Base-by-base conservation (phyloP, 1,140 invertebrate species). In the Heterodera carotae region DNA sequence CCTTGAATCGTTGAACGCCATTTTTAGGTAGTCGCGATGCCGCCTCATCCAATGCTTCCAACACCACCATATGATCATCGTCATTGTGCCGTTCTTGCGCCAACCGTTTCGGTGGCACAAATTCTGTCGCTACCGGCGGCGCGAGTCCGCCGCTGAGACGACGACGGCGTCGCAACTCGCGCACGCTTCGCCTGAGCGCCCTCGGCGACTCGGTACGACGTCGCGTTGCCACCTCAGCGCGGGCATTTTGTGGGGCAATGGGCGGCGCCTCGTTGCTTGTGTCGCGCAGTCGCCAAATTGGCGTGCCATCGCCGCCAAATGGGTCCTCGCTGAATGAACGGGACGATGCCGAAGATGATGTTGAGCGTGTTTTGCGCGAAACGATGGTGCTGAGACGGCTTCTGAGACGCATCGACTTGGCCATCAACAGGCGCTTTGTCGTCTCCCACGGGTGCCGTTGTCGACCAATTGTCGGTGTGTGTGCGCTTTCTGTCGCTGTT, bases 161-260 rank as follows among this genome's bases (percentile, higher is more conserved):
- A 56, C 48, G 48, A 25, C 48, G 48, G 0, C 15, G 48, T 22
- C 48, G 48, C 48, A 56, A 56, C 1, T 56, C 48, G 48, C 48
- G 48, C 15, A 74, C 34, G 59, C 72, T 74, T 27, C 56, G 29
- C 64, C 72, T 56, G 4, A 74, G 64, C 10, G 53, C 72, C 2
- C 64, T 27, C 36, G 72, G 72, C 33, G 69, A 71, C 72, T 78
- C 70, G 43, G 71, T 78, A 59, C 33, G 33, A 31, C 71, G 72
- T 48, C 67, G 77, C 73, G 59, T n/a, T 68, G 39, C 39, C 6
- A 12, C 39, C 6, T 8, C 6, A 12, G 6, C 39, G 39, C 0
- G 6, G 12, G 6, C 39, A 43, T 8, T 12, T 6, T 12, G 39
- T 43, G 6, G 39, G 39, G 6, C 39, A 6, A 12, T 43, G 12